Percentiles rank a stretch among this genome's conserved stretches.
phyloP scores from a whole-genome alignment of 2,797 vertebrate species.

The Typhlichthys subterraneus region DNA sequence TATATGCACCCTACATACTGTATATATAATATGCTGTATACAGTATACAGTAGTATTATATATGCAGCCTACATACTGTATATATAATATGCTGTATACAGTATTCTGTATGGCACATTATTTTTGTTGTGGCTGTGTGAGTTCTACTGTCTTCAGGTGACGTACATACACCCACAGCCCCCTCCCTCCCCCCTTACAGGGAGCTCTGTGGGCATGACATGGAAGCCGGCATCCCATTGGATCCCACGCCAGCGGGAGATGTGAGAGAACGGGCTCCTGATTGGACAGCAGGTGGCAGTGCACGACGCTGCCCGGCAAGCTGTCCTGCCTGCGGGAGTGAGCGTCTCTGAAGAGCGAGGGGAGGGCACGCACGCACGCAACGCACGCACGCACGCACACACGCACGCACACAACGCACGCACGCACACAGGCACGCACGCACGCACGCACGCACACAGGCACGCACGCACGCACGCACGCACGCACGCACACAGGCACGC shows the following conservation, averaged over 20 bases:
- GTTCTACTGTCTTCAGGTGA: too few species aligned
- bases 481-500: slow-evolving; percentile 19
- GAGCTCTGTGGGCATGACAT: slow-evolving; percentile 27
- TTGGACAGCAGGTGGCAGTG: slow-evolving; percentile 65
- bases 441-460: not conserved
- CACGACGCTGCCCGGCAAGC: slow-evolving; percentile 46
- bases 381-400: slow-evolving; percentile 27
- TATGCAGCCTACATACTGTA: too few species aligned
- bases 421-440: too few species aligned
- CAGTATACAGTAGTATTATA: too few species aligned
- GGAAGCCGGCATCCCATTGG: slow-evolving; percentile 32
- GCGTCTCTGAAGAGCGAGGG: slow-evolving; percentile 45
- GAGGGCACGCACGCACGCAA: slow-evolving; percentile 28
- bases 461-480: slow-evolving; percentile 34
- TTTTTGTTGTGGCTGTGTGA: too few species aligned
- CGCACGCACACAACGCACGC: slow-evolving; percentile 18
- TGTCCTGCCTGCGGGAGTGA: slow-evolving; percentile 53
- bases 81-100: too few species aligned
- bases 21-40: too few species aligned
- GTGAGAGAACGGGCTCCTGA: slow-evolving; percentile 24
- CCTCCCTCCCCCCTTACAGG: slow-evolving; percentile 13
- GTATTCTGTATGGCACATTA: too few species aligned
- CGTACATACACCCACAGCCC: slow-evolving; percentile 11
- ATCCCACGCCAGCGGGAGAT: slow-evolving; percentile 21
- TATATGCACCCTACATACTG: too few species aligned